Evolutionary conservation across 2,888 invertebrate genomes (phyloP).

Genomic region (Perizoma affinitatum): DNA sequence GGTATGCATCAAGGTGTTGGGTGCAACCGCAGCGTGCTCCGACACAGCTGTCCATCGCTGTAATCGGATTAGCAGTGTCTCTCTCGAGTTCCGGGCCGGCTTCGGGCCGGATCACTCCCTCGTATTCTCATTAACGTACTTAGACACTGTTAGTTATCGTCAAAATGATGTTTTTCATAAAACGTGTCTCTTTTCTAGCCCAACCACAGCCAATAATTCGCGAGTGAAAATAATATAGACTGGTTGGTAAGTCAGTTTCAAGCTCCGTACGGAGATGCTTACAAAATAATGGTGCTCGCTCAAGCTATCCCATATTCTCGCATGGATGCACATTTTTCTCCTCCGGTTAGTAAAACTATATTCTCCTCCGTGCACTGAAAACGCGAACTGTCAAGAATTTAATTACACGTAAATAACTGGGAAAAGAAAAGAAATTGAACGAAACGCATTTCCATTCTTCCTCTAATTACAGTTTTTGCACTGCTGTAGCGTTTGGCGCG

Average conservation of each 20-base stretch:
- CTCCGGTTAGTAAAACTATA: slow-evolving; percentile 7
- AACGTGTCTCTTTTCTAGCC: not conserved
- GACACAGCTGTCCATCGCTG: slow-evolving; percentile 52
- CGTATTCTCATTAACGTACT: not conserved
- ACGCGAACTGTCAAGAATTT: slow-evolving; percentile 55
- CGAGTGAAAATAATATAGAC: not conserved
- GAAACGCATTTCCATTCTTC: slow-evolving; percentile 64
- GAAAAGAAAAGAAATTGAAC: slow-evolving; percentile 53
- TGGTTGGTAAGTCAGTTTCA: not conserved
- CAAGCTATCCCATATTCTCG: slow-evolving; percentile 15
- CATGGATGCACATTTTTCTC: slow-evolving; percentile 17
- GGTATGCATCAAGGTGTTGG: slow-evolving; percentile 52
- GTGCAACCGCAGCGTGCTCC: slow-evolving; percentile 40
- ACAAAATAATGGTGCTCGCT: slow-evolving; percentile 16
- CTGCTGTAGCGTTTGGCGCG: slow-evolving; percentile 53
- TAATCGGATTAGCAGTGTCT: slow-evolving; percentile 55
- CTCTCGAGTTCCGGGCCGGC: slow-evolving; percentile 36
- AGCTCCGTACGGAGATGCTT: slow-evolving; percentile 8
- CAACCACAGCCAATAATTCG: not conserved
- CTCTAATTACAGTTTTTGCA: slow-evolving; percentile 71
- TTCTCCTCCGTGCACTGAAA: slow-evolving; percentile 4
- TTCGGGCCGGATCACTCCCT: slow-evolving; percentile 12
- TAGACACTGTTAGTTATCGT: no score
- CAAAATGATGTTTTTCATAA: no score
- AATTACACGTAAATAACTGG: slow-evolving; percentile 58